Evolutionary conservation across 2,113 vertebrate species (phyloP).

Genomic region (Sciurus niger): DNA sequence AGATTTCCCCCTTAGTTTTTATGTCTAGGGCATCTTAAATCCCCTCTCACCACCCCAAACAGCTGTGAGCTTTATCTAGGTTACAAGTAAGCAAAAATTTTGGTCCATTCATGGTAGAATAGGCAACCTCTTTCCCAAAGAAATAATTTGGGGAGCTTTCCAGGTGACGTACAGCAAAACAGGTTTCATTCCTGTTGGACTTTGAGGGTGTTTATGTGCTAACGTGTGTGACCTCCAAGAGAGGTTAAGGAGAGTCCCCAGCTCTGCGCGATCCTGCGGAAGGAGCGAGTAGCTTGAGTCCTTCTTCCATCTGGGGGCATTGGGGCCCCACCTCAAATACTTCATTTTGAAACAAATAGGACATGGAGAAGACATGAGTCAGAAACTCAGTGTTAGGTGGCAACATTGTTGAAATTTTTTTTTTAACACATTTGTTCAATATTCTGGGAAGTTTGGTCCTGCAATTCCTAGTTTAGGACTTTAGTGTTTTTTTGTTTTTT

Average conservation of each 20-base stretch:
- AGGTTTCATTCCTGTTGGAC: background rate
- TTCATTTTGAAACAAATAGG: background rate
- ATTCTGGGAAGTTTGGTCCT: background rate
- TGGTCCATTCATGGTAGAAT: background rate
- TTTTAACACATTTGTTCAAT: background rate
- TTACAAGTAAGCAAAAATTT: background rate
- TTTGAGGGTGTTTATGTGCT: background rate
- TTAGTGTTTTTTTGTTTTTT: too few relatives aligned
- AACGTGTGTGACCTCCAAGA: background rate
- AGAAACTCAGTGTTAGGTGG: background rate
- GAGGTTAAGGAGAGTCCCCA: background rate
- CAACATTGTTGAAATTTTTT: background rate
- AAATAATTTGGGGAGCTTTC: background rate
- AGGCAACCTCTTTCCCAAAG: background rate
- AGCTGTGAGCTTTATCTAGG: constrained; percentile 15
- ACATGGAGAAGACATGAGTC: background rate
- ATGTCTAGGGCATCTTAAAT: background rate
- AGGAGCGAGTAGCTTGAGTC: background rate
- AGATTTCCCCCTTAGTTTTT: background rate
- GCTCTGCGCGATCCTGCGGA: background rate
- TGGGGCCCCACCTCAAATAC: background rate
- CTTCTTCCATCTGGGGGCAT: background rate
- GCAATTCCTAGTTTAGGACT: background rate
- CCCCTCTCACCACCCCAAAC: background rate
- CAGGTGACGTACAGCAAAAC: background rate